Conservation (phyloP, 2,888 invertebrate genomes). For the Melanostoma mellinum region DNA sequence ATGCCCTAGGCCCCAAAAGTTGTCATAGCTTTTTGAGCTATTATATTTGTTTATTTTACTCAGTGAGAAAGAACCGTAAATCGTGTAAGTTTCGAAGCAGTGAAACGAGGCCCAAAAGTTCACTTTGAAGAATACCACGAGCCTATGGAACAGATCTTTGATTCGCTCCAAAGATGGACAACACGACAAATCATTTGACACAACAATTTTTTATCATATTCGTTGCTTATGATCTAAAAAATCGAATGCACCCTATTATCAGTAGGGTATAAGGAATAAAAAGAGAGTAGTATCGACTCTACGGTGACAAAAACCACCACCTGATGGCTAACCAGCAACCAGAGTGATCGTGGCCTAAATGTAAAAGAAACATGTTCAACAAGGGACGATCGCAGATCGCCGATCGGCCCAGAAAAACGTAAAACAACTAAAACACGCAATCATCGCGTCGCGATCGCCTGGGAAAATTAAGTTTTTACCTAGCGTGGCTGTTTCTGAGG, state of each 20-base stretch:
- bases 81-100: no score
- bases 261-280: neutral
- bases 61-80: no score
- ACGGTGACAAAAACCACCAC: constrained; percentile 58
- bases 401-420: constrained; percentile 35
- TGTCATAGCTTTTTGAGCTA: no score
- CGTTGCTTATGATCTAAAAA: neutral
- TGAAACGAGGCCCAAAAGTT: no score
- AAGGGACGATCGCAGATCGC: constrained; percentile 57
- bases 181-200: no score
- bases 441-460: constrained; percentile 72
- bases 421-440: constrained; percentile 70
- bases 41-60: no score
- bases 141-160: no score
- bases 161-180: no score
- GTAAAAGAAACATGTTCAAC: constrained; percentile 64
- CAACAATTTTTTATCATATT: neutral
- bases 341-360: constrained; percentile 47
- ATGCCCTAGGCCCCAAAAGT: no score
- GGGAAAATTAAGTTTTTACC: constrained; percentile 72
- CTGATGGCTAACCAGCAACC: constrained; percentile 47
- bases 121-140: no score
- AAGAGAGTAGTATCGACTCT: constrained; percentile 14
- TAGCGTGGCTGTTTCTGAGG: neutral
- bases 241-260: constrained; percentile 5